phyloP scores from a whole-genome alignment of 2,888 invertebrate genomes.

The Fissipunctia ypsillon region DNA sequence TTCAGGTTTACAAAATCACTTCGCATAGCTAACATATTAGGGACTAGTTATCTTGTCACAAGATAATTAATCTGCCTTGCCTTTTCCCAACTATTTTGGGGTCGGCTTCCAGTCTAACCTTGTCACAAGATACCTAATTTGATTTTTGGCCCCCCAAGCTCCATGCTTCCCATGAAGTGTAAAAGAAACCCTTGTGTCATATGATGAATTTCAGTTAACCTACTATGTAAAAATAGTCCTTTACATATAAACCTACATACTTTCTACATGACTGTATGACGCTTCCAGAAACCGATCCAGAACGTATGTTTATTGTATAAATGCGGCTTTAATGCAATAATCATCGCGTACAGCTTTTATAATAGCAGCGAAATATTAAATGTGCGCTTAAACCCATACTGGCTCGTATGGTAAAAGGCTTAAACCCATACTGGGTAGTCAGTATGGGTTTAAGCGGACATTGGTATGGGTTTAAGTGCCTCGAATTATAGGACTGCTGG shows the following conservation, averaged over 20 bases:
- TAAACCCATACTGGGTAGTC: too few species aligned
- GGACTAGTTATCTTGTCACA: not conserved
- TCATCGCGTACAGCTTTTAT: not conserved
- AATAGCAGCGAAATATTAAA: not conserved
- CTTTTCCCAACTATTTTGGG: not conserved
- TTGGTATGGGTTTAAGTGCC: too few species aligned
- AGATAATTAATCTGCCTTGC: not conserved
- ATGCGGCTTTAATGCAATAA: not conserved
- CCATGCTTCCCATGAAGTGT: not conserved
- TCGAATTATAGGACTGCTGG: not conserved
- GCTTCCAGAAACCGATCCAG: not conserved
- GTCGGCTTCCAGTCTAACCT: not conserved
- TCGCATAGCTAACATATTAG: too few species aligned
- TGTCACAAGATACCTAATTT: slow-evolving; percentile 1
- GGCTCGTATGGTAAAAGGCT: too few species aligned
- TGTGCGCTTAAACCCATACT: too few species aligned
- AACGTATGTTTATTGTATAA: slow-evolving; percentile 14
- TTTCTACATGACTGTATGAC: not conserved
- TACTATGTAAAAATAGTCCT: too few species aligned
- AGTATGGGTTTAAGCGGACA: too few species aligned
- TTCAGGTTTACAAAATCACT: not conserved
- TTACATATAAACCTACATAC: not conserved
- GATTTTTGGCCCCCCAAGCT: not conserved
- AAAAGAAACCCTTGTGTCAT: not conserved
- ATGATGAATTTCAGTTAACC: not conserved